Conservation (phyloP, 2,888 invertebrate species). For the Hydrotaea diabolus region DNA sequence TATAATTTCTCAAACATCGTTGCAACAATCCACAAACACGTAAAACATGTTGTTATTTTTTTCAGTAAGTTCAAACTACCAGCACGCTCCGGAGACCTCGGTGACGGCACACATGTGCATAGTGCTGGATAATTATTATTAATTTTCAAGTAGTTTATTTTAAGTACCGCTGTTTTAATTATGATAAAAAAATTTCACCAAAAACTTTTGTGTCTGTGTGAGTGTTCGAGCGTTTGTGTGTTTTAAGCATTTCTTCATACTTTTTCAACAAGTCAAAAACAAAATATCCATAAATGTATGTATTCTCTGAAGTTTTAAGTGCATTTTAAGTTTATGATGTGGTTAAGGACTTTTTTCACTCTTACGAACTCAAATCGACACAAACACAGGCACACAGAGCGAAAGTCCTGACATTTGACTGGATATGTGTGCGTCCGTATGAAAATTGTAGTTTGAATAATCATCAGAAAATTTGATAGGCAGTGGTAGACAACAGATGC, state of each 20-base stretch:
- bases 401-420: background rate
- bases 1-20: no score
- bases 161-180: slow-evolving; percentile 32
- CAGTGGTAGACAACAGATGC: background rate
- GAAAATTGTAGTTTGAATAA: background rate
- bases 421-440: background rate
- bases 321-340: slow-evolving; percentile 38
- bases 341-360: background rate
- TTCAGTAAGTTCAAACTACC: no score
- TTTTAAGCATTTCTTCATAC: slow-evolving; percentile 17
- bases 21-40: no score
- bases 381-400: background rate
- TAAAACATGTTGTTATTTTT: no score
- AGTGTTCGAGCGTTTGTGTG: background rate
- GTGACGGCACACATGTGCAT: no score
- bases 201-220: background rate
- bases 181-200: slow-evolving; percentile 12
- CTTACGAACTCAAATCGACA: background rate
- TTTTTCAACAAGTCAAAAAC: slow-evolving; percentile 31
- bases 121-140: slow-evolving; percentile 21
- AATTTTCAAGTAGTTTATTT: slow-evolving; percentile 36
- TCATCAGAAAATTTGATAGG: background rate
- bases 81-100: no score
- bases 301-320: slow-evolving; percentile 41
- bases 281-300: no score